These are phyloP conservation scores for Porites rus DNA, from an alignment of 92 coral and sea anemone species.

Conservation along the genomic window DNA sequence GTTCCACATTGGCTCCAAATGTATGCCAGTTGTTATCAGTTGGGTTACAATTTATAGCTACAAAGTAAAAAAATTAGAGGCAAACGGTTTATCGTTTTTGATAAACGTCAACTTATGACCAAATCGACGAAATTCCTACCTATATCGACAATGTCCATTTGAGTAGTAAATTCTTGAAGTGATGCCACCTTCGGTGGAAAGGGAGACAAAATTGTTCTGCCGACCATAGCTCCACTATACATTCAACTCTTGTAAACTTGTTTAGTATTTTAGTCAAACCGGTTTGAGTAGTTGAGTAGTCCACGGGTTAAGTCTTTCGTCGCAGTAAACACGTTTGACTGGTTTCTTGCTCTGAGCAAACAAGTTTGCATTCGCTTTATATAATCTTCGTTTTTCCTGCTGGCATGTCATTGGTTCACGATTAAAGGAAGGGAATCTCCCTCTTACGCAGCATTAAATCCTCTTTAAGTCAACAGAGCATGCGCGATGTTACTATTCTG, in stretches of 20 bases:
- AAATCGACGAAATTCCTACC: slow-evolving; percentile 5
- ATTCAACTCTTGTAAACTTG: slow-evolving; percentile 8
- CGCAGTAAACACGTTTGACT: slow-evolving; percentile 19
- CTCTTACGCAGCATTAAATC: slow-evolving; percentile 4
- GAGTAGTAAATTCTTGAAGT: neutral
- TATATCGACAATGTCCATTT: slow-evolving; percentile 6
- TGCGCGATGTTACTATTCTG: neutral
- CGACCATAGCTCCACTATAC: neutral
- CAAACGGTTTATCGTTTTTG: neutral
- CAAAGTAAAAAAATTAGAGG: neutral
- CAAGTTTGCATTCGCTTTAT: slow-evolving; percentile 2
- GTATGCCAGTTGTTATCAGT: neutral
- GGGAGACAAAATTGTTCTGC: neutral
- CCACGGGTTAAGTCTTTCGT: neutral
- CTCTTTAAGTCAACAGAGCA: neutral
- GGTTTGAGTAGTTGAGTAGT: slow-evolving; percentile 3
- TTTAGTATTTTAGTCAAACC: slow-evolving; percentile 5
- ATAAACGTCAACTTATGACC: neutral
- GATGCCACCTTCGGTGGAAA: neutral
- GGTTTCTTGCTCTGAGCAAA: neutral
- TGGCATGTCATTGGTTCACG: neutral
- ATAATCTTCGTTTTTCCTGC: slow-evolving; percentile 2
- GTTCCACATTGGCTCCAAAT: slow-evolving; percentile 14
- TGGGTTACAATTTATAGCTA: neutral
- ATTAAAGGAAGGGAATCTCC: neutral